These are phyloP conservation scores for Hydrozoanthus tunicans DNA, from an alignment of 64 coral and sea anemone species.

Conservation along the genomic window DNA sequence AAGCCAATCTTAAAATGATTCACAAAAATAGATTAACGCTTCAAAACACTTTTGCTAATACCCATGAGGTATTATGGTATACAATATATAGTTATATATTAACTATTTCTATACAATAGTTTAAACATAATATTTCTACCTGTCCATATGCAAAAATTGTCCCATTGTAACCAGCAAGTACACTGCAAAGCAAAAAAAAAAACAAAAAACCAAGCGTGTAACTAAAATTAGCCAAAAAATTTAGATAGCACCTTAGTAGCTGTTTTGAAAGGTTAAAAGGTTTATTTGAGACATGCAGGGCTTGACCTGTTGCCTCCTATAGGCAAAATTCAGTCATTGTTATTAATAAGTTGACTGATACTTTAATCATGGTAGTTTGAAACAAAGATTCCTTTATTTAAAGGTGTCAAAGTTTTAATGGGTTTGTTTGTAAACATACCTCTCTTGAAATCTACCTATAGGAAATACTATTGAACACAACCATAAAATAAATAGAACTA, in stretches of 20 bases:
- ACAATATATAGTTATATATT: no score
- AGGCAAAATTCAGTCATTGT: background rate
- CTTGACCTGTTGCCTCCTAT: background rate
- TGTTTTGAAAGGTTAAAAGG: background rate
- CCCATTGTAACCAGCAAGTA: slow-evolving; percentile 93
- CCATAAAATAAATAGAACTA: background rate
- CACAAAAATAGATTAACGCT: no score
- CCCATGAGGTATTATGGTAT: no score
- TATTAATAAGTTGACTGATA: background rate
- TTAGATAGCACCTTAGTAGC: no score
- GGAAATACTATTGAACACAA: background rate
- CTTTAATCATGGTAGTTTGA: background rate
- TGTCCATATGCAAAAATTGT: slow-evolving; percentile 99
- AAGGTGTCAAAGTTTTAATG: no score
- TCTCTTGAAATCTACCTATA: background rate
- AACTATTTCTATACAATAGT: background rate
- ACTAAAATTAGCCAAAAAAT: no score
- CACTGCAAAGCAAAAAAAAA: slow-evolving; percentile 55
- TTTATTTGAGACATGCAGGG: no score
- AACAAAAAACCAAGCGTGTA: background rate
- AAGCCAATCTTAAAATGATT: no score
- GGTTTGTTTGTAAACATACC: no score
- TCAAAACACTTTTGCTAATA: no score
- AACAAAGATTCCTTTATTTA: no score
- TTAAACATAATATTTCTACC: slow-evolving; percentile 11